phyloP scores from a whole-genome alignment of 2,888 invertebrate genomes.

The Gymnocheta viridis region DNA sequence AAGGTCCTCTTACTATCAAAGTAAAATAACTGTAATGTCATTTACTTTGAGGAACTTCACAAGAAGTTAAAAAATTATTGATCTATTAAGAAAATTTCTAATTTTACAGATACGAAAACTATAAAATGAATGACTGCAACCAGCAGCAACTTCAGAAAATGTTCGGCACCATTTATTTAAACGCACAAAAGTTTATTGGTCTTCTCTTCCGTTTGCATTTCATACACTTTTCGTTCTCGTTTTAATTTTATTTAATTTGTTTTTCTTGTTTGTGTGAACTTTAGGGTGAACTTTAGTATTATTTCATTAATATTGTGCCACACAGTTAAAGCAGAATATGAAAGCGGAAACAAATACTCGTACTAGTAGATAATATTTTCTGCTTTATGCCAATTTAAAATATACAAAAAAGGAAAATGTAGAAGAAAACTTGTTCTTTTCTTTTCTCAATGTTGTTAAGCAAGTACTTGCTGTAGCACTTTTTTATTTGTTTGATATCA shows the following conservation, averaged over 20 bases:
- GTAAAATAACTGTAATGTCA: too few species aligned
- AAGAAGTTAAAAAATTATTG: too few species aligned
- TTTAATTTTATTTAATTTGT: constrained; percentile 17
- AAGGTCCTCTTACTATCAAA: too few species aligned
- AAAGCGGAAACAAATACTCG: constrained; percentile 41
- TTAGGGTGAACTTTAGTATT: constrained; percentile 28
- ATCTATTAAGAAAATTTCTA: too few species aligned
- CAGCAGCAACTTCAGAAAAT: background rate
- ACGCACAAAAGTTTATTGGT: constrained; percentile 29
- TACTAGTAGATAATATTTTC: constrained; percentile 38
- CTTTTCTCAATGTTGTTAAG: constrained; percentile 3
- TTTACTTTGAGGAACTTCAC: too few species aligned
- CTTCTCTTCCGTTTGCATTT: constrained; percentile 40
- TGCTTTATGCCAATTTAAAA: constrained; percentile 47
- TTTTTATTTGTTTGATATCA: background rate
- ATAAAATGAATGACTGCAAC: background rate
- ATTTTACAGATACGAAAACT: background rate
- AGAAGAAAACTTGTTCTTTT: constrained; percentile 14
- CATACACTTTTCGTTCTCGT: background rate
- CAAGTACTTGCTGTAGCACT: background rate
- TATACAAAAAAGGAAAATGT: constrained; percentile 17
- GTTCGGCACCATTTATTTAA: constrained; percentile 14
- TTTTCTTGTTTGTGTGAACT: constrained; percentile 9
- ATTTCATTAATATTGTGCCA: constrained; percentile 49
- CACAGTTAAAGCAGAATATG: background rate